Evolutionary conservation across 2,113 vertebrate species (phyloP).

Genomic region (Paraplagusia blochii): DNA sequence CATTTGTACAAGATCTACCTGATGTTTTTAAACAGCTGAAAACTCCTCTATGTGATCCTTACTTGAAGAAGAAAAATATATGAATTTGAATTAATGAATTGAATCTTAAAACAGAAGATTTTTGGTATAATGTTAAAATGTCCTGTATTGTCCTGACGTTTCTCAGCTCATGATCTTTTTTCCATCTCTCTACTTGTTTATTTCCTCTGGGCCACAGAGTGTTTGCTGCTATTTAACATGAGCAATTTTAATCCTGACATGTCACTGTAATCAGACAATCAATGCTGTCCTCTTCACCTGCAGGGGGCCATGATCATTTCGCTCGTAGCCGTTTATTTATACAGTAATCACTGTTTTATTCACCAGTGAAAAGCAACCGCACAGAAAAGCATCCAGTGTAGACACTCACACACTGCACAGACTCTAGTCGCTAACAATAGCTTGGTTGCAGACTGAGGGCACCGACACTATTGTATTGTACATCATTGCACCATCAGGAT

Average conservation of each 20-base stretch:
- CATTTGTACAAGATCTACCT: too few species aligned
- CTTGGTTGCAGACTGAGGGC: slow-evolving; percentile 14
- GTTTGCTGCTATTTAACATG: neutral
- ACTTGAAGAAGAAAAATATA: too few species aligned
- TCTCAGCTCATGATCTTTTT: too few species aligned
- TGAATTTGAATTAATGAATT: too few species aligned
- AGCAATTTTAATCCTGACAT: neutral
- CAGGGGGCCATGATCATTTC: neutral
- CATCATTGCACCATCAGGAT: slow-evolving; percentile 41
- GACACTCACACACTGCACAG: slow-evolving; percentile 1
- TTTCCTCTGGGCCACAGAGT: neutral
- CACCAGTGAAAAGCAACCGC: slow-evolving; percentile 11
- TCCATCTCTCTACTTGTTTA: too few species aligned
- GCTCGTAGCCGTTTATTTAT: slow-evolving; percentile 1
- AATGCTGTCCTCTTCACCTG: neutral
- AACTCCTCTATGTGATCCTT: too few species aligned
- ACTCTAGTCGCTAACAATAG: neutral
- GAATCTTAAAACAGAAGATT: too few species aligned
- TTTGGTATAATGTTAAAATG: too few species aligned
- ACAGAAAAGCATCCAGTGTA: neutral
- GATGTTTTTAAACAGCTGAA: too few species aligned
- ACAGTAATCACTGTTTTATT: slow-evolving; percentile 12
- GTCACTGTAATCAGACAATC: neutral
- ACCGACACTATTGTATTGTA: slow-evolving; percentile 41
- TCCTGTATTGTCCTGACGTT: too few species aligned